phyloP scores from a whole-genome alignment of 1,140 invertebrate genomes.

The Camponotus vicinus region DNA sequence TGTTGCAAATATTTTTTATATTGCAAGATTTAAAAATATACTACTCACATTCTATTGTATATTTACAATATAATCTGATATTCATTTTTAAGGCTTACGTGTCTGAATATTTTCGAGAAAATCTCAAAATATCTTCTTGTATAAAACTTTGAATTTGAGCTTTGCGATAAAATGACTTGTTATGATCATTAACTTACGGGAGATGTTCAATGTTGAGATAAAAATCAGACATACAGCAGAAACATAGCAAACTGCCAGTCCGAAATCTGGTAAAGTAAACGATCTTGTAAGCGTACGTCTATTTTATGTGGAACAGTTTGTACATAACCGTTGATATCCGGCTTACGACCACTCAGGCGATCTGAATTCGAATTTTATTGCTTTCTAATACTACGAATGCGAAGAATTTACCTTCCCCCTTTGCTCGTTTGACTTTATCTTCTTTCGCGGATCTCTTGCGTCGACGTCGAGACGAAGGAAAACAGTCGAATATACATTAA shows the following conservation, averaged over 20 bases:
- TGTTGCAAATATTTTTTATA: slow-evolving; percentile 3
- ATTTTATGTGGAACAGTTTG: slow-evolving; percentile 57
- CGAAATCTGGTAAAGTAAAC: slow-evolving; percentile 24
- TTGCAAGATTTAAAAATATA: background rate
- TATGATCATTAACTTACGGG: background rate
- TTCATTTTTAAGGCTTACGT: background rate
- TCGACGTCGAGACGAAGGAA: slow-evolving; percentile 53
- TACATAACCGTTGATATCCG: slow-evolving; percentile 49
- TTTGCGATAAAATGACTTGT: slow-evolving; percentile 4
- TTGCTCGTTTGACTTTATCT: slow-evolving; percentile 55
- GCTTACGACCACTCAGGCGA: slow-evolving; percentile 52
- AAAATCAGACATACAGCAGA: slow-evolving; percentile 11
- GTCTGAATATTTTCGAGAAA: background rate
- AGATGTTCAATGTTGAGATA: slow-evolving; percentile 13
- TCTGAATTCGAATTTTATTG: slow-evolving; percentile 60
- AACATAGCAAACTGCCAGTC: background rate
- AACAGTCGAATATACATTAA: slow-evolving; percentile 54
- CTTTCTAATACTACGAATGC: slow-evolving; percentile 50
- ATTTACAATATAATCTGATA: background rate
- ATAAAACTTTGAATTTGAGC: background rate
- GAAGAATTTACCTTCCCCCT: slow-evolving; percentile 49
- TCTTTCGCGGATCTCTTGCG: slow-evolving; percentile 46
- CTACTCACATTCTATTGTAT: background rate
- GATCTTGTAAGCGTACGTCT: slow-evolving; percentile 26
- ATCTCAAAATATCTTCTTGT: background rate